phyloP scores from a whole-genome alignment of 2,113 vertebrate genomes.

The Pedionomus torquatus region DNA sequence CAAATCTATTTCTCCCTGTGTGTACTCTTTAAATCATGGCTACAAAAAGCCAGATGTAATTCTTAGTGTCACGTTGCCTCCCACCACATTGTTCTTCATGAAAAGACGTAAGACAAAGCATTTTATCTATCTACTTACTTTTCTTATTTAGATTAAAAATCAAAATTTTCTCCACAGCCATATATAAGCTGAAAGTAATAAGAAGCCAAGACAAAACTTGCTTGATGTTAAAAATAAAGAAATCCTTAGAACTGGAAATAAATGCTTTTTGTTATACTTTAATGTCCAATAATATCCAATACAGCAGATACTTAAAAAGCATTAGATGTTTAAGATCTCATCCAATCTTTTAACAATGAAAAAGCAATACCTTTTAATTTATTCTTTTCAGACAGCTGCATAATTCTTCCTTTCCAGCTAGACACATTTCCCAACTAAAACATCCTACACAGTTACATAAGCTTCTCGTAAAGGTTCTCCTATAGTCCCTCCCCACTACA shows the following conservation, averaged over 20 bases:
- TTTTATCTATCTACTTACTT: not conserved
- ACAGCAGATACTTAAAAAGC: not conserved
- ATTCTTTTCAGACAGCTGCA: not conserved
- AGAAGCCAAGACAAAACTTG: not conserved
- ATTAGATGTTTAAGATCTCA: not conserved
- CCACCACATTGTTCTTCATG: not conserved
- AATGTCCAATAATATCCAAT: not conserved
- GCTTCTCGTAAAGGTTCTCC: not conserved
- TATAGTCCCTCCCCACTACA: not conserved
- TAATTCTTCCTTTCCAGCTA: not conserved
- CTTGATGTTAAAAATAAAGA: not conserved
- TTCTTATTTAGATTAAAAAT: no score
- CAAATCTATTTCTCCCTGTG: not conserved
- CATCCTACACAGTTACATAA: not conserved
- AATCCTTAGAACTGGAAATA: not conserved
- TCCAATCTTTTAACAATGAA: not conserved
- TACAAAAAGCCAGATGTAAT: not conserved
- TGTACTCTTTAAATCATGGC: not conserved
- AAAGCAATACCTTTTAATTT: not conserved
- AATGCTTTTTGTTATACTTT: not conserved
- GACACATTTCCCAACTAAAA: not conserved
- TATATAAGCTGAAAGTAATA: not conserved
- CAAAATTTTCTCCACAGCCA: not conserved
- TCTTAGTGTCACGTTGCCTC: not conserved
- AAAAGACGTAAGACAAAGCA: not conserved